A percentile compares a stretch with the other conserved stretches of the same genome.
These are phyloP conservation scores for Oxygymnocypris stewartii DNA, from an alignment of 2,113 vertebrate species.

Conservation along the genomic window DNA sequence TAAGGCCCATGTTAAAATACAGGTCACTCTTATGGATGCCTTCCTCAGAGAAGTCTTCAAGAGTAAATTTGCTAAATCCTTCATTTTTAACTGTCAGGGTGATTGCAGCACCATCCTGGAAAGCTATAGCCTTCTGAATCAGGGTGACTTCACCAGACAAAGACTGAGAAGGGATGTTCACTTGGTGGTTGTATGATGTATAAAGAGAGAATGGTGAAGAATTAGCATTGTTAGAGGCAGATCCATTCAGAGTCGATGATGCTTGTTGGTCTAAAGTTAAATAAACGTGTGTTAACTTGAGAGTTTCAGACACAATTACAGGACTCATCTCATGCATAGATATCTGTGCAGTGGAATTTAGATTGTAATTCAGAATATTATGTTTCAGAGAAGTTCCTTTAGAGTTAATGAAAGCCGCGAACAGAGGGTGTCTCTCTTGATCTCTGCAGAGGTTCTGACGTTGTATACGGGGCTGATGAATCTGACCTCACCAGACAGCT, in stretches of 20 bases:
- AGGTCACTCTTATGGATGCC: constrained; percentile 77
- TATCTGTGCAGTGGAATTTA: constrained; percentile 78
- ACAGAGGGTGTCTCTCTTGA: constrained; percentile 73
- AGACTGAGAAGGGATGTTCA: constrained; percentile 73
- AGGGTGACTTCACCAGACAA: constrained; percentile 76
- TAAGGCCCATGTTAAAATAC: constrained; percentile 70
- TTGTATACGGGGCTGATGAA: constrained; percentile 81
- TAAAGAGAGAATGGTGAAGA: constrained; percentile 77
- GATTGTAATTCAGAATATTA: constrained; percentile 78
- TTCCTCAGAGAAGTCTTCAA: constrained; percentile 73
- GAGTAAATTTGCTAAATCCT: constrained; percentile 75
- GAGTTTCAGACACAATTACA: constrained; percentile 76
- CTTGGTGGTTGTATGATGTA: constrained; percentile 77
- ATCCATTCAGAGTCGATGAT: constrained; percentile 72
- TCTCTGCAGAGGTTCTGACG: constrained; percentile 73
- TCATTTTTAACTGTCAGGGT: constrained; percentile 68
- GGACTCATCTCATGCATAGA: constrained; percentile 74
- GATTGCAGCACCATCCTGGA: constrained; percentile 69
- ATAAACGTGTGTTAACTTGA: constrained; percentile 76
- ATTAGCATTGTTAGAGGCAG: constrained; percentile 68
- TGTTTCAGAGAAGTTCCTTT: constrained; percentile 74
- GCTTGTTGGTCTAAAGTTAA: constrained; percentile 77
- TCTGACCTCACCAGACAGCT: constrained; percentile 79
- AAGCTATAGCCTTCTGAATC: constrained; percentile 70
- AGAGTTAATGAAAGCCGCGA: constrained; percentile 75